These are phyloP conservation scores for Folsomia candida DNA, from an alignment of 2,888 invertebrate species.

Conservation along the genomic window DNA sequence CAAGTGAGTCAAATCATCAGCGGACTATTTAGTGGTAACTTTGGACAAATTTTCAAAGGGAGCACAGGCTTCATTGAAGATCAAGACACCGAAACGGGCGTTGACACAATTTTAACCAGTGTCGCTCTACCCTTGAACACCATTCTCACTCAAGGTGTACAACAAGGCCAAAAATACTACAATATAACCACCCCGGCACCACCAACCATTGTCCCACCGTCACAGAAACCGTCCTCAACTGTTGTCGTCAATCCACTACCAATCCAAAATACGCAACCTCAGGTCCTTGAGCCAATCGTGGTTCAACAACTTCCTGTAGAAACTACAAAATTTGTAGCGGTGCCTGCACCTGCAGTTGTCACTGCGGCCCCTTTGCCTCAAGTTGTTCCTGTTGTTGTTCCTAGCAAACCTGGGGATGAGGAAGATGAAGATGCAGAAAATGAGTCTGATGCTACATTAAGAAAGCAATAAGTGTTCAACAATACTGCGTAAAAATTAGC, in stretches of 20 bases:
- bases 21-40: slow-evolving; percentile 3
- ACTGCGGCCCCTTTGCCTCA: background rate
- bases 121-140: background rate
- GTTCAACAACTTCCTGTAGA: background rate
- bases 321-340: background rate
- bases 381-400: background rate
- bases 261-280: background rate
- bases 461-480: background rate
- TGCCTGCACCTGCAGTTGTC: background rate
- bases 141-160: background rate
- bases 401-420: background rate
- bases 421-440: background rate
- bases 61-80: slow-evolving; percentile 12
- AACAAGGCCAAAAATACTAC: slow-evolving; percentile 9
- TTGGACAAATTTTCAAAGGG: slow-evolving; percentile 1
- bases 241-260: background rate
- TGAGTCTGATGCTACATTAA: background rate
- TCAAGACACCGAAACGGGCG: background rate
- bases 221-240: background rate
- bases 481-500: too few species aligned
- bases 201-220: background rate
- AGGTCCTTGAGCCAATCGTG: background rate
- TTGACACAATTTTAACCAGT: slow-evolving; percentile 2
- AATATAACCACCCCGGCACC: background rate
- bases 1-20: slow-evolving; percentile 11